Evolutionary conservation across 2,888 invertebrate genomes (phyloP).

Genomic region (Eupithecia abbreviata): DNA sequence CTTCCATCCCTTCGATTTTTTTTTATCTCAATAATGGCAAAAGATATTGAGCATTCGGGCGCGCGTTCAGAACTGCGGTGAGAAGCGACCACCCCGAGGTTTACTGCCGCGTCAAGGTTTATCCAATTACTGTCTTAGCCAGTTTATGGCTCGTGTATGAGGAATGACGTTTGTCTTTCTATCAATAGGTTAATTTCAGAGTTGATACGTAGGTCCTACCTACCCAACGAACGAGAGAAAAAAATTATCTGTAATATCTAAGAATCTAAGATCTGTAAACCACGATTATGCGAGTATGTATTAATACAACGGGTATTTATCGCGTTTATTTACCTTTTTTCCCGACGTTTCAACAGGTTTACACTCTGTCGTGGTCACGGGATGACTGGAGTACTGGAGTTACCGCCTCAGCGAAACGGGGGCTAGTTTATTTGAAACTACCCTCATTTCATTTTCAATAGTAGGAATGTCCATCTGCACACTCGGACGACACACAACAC

Average conservation of each 20-base stretch:
- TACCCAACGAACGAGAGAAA: not conserved
- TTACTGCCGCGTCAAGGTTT: constrained; percentile 77
- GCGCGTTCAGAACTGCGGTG: constrained; percentile 66
- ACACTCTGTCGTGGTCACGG: too few species aligned
- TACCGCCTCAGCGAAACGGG: too few species aligned
- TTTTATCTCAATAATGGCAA: not conserved
- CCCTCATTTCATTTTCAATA: too few species aligned
- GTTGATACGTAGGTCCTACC: not conserved
- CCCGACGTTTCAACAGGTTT: too few species aligned
- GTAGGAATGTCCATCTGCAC: too few species aligned
- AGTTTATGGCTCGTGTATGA: constrained; percentile 40
- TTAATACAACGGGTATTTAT: too few species aligned
- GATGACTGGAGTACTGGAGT: too few species aligned
- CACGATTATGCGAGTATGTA: too few species aligned
- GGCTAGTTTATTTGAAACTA: too few species aligned
- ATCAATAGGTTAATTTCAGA: not conserved
- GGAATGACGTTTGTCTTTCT: constrained; percentile 16
- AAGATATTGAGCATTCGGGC: constrained; percentile 6
- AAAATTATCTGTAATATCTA: not conserved
- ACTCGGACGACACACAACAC: too few species aligned
- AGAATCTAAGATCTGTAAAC: too few species aligned
- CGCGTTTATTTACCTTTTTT: too few species aligned
- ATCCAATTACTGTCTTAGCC: constrained; percentile 77
- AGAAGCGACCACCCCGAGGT: constrained; percentile 63
- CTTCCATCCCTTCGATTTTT: not conserved